Conservation (phyloP, 1,140 invertebrate genomes). For the Melitaea cinxia region DNA sequence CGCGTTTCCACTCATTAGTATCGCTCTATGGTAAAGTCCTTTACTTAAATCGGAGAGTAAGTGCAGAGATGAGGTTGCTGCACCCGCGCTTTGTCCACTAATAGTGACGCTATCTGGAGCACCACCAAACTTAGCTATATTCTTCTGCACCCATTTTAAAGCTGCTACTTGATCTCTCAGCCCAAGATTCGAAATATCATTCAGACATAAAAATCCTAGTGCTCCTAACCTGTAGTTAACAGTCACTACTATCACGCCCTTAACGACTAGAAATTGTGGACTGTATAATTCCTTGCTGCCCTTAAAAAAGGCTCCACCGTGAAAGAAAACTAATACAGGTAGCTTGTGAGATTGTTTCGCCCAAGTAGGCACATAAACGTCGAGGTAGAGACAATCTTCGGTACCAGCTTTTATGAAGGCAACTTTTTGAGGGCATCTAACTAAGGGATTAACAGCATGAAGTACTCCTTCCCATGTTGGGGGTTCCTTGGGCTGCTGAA, state of each 20-base stretch:
- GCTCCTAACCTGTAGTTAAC: conserved; percentile 56
- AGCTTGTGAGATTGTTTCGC: conserved; percentile 28
- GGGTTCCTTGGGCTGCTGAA: conserved; percentile 56
- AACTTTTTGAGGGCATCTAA: conserved; percentile 58
- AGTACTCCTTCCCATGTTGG: conserved; percentile 54
- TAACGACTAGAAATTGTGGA: conserved; percentile 43
- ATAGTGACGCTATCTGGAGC: conserved; percentile 77
- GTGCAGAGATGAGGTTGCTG: conserved; percentile 62
- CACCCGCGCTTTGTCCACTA: conserved; percentile 79
- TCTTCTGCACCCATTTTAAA: conserved; percentile 68
- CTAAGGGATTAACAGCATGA: conserved; percentile 49
- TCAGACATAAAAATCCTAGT: conserved; percentile 57
- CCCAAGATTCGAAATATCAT: conserved; percentile 62
- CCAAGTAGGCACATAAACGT: conserved; percentile 53
- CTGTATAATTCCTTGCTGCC: conserved; percentile 79
- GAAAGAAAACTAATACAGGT: conserved; percentile 84
- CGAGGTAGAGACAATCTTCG: conserved; percentile 66
- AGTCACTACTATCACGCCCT: conserved; percentile 48
- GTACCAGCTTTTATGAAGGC: conserved; percentile 42
- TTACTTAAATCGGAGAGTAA: conserved; percentile 55
- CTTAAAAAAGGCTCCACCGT: conserved; percentile 82
- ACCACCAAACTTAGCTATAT: conserved; percentile 77
- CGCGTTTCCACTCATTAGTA: conserved; percentile 58
- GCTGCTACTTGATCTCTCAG: conserved; percentile 70
- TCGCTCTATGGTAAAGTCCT: conserved; percentile 47